Conservation (phyloP, 92 coral and sea anemone species). For the Chrysogorgia sp. region DNA sequence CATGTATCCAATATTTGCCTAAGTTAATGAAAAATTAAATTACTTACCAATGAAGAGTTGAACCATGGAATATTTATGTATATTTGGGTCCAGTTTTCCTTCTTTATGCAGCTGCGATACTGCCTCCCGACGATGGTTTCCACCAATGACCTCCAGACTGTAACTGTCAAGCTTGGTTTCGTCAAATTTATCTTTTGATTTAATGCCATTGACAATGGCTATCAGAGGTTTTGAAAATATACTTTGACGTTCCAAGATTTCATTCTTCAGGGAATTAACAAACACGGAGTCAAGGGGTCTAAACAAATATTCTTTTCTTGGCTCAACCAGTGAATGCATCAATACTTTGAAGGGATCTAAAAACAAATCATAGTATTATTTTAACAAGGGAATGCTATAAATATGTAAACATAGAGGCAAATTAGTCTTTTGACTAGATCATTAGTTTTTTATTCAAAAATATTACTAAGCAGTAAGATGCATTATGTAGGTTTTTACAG, state of each 20-base stretch:
- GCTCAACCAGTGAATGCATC: neutral
- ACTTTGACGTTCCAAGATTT: neutral
- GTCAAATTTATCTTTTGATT: conserved; percentile 1
- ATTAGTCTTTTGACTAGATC: no score
- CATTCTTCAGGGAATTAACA: neutral
- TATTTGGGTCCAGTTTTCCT: neutral
- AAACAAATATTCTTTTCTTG: neutral
- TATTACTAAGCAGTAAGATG: no score
- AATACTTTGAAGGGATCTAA: conserved; percentile 12
- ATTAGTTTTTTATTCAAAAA: no score
- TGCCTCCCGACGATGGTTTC: conserved; percentile 12
- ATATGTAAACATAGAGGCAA: no score
- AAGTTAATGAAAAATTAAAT: neutral
- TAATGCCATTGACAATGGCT: neutral
- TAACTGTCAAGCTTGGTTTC: neutral
- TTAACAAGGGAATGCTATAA: no score
- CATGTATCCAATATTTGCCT: no score
- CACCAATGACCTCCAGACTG: neutral
- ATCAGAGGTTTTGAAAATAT: conserved; percentile 6
- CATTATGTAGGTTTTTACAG: no score
- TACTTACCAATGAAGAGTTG: conserved; percentile 11
- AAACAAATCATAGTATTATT: neutral
- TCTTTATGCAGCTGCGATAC: conserved; percentile 1
- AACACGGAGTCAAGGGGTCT: neutral
- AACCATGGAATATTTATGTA: neutral